These are phyloP conservation scores for Turnix velox DNA, from an alignment of 2,113 vertebrate genomes.

Conservation along the genomic window DNA sequence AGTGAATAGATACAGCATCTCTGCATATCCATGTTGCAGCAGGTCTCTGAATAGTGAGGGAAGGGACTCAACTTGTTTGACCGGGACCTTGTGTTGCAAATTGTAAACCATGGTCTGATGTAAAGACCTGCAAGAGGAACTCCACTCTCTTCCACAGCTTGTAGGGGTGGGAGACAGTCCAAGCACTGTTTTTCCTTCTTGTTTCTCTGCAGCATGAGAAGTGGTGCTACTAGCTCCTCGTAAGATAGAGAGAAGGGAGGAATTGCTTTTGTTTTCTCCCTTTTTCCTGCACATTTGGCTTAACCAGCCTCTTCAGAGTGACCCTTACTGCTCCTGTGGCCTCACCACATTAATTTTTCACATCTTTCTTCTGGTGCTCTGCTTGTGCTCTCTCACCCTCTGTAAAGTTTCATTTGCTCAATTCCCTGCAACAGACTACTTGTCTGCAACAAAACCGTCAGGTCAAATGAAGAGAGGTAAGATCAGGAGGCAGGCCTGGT, in stretches of 20 bases:
- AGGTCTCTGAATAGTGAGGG: background rate
- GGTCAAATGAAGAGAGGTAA: conserved; percentile 60
- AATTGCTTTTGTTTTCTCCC: background rate
- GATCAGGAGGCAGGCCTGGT: background rate
- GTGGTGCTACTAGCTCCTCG: background rate
- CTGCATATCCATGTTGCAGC: background rate
- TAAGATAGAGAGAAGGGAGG: background rate
- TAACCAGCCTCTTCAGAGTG: background rate
- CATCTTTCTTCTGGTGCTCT: background rate
- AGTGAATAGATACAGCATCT: background rate
- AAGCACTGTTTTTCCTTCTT: background rate
- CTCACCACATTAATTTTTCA: background rate
- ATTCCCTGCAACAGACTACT: background rate
- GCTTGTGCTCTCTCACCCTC: background rate
- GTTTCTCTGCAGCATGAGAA: background rate
- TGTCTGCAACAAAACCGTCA: conserved; percentile 33
- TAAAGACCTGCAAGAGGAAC: background rate
- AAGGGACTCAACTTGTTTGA: background rate
- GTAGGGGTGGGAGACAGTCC: accelerated
- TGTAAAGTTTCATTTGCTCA: background rate
- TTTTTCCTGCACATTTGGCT: background rate
- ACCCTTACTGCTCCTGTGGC: background rate
- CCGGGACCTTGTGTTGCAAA: background rate
- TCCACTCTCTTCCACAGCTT: background rate
- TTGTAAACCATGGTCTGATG: background rate